phyloP scores from a whole-genome alignment of 2,888 invertebrate genomes.

The Drosophila yooni region DNA sequence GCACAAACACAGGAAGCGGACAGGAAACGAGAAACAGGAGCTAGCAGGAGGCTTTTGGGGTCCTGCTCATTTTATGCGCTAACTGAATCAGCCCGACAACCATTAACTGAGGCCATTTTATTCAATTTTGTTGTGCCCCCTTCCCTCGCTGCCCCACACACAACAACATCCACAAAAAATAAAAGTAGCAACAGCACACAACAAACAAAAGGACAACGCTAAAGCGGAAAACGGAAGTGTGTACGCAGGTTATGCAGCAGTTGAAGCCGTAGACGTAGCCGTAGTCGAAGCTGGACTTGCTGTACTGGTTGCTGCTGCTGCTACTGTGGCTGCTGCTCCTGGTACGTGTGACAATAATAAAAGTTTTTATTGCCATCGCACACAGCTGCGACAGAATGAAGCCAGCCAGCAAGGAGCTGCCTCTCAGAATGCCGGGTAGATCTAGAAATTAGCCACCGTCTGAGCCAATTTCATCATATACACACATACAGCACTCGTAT shows the following conservation, averaged over 20 bases:
- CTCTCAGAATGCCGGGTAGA: slow-evolving; percentile 40
- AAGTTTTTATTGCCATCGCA: slow-evolving; percentile 79
- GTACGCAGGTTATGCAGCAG: slow-evolving; percentile 74
- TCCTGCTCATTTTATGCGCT: slow-evolving; percentile 78
- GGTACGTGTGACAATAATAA: slow-evolving; percentile 82
- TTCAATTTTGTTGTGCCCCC: slow-evolving; percentile 70
- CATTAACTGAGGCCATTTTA: slow-evolving; percentile 81
- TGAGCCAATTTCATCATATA: slow-evolving; percentile 58
- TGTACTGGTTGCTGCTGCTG: slow-evolving; percentile 35
- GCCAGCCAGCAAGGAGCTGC: slow-evolving; percentile 4
- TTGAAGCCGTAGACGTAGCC: slow-evolving; percentile 22
- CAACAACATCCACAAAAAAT: slow-evolving; percentile 14
- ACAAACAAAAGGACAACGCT: slow-evolving; percentile 37
- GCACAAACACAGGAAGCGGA: slow-evolving; percentile 38
- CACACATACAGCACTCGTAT: not conserved
- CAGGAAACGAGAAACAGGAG: slow-evolving; percentile 14
- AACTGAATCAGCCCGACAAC: slow-evolving; percentile 80
- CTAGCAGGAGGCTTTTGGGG: slow-evolving; percentile 37
- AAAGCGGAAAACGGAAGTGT: slow-evolving; percentile 69
- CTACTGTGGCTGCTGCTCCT: slow-evolving; percentile 38
- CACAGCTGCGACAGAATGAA: slow-evolving; percentile 66
- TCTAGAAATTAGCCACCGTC: slow-evolving; percentile 70
- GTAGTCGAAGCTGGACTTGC: slow-evolving; percentile 21
- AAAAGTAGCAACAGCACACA: slow-evolving; percentile 34
- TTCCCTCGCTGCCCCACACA: not conserved